Evolutionary conservation across 2,888 invertebrate species (phyloP).

Genomic region (Drosophila atripex): DNA sequence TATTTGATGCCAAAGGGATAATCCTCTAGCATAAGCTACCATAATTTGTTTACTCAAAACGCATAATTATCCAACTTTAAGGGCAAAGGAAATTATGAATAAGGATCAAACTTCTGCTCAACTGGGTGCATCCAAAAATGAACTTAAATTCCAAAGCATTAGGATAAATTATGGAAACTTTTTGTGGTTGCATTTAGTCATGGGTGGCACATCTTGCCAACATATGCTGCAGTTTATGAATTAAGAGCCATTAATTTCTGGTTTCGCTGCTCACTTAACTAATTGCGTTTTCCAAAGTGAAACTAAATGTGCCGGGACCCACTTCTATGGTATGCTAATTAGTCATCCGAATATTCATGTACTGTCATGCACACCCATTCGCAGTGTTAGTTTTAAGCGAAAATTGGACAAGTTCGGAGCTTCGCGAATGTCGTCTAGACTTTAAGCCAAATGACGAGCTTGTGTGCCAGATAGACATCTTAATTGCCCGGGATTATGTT

Average conservation of each 20-base stretch:
- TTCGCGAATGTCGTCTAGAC: constrained; percentile 60
- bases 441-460: constrained; percentile 40
- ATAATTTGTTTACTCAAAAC: background rate
- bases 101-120: constrained; percentile 11
- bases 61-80: background rate
- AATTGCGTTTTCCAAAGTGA: constrained; percentile 43
- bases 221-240: constrained; percentile 66
- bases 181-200: constrained; percentile 24
- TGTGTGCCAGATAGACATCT: constrained; percentile 69
- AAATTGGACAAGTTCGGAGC: constrained; percentile 26
- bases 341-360: constrained; percentile 9
- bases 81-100: background rate
- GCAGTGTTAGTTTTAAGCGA: constrained; percentile 7
- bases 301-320: constrained; percentile 16
- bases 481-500: constrained; percentile 71
- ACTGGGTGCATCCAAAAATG: constrained; percentile 10
- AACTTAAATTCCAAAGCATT: constrained; percentile 19
- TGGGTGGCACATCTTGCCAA: constrained; percentile 31
- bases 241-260: constrained; percentile 54
- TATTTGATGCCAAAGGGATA: background rate
- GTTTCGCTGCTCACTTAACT: constrained; percentile 14
- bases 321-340: constrained; percentile 32
- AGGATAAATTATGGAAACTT: constrained; percentile 14
- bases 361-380: constrained; percentile 4
- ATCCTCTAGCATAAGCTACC: constrained; percentile 2